A percentile compares a stretch with the other conserved stretches of the same genome.
These are phyloP conservation scores for Ailuropoda melanoleuca DNA, from an alignment of 2,113 vertebrate genomes.

Conservation along the genomic window DNA sequence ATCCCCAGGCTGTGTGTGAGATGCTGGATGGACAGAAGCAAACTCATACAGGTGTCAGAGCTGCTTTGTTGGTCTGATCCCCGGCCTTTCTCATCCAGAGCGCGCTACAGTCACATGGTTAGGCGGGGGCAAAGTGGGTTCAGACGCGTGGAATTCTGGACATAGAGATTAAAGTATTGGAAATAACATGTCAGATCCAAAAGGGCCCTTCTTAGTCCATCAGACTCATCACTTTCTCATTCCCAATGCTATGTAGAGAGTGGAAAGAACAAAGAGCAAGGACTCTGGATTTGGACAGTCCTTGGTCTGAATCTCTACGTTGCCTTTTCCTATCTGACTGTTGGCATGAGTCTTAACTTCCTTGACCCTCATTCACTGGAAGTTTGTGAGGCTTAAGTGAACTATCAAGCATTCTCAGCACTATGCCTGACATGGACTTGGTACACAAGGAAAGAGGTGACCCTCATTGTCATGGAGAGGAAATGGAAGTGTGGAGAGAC, in stretches of 20 bases:
- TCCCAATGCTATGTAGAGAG: neutral
- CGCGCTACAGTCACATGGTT: neutral
- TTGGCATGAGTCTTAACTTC: neutral
- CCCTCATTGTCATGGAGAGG: neutral
- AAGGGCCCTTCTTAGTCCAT: neutral
- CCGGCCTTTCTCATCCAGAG: neutral
- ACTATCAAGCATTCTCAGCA: neutral
- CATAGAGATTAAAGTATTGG: neutral
- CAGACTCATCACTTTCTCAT: neutral
- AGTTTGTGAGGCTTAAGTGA: neutral
- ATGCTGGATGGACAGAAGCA: neutral
- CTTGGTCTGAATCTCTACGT: neutral
- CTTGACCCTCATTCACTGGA: neutral
- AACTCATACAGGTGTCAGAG: neutral
- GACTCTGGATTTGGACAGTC: neutral
- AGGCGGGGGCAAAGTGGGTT: neutral
- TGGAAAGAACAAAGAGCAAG: neutral
- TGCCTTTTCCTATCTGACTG: neutral
- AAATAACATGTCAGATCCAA: neutral
- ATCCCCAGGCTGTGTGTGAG: neutral
- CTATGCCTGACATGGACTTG: neutral
- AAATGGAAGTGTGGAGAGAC: neutral
- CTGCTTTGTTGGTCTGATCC: neutral
- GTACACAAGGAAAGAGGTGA: neutral
- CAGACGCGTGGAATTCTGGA: neutral